Conservation (phyloP, 2,797 vertebrate genomes). For the Taeniopygia guttata region DNA sequence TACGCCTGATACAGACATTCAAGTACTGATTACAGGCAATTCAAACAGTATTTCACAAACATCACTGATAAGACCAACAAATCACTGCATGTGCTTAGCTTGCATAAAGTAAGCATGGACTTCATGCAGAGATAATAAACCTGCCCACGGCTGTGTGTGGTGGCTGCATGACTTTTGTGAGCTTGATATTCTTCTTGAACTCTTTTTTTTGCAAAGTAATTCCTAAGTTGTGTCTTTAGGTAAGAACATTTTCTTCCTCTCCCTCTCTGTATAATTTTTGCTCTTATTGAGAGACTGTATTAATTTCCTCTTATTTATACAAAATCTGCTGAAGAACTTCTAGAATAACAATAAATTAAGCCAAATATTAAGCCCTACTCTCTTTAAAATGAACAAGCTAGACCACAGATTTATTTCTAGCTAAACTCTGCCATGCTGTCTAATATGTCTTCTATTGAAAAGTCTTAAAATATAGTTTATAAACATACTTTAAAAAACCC, state of each 20-base stretch:
- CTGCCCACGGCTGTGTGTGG: fast-evolving
- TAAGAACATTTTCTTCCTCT: background rate
- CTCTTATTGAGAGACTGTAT: background rate
- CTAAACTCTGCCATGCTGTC: background rate
- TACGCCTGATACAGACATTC: fast-evolving
- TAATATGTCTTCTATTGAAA: background rate
- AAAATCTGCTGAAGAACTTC: background rate
- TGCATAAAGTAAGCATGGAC: background rate
- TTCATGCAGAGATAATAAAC: background rate
- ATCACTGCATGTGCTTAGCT: background rate
- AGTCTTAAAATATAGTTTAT: background rate
- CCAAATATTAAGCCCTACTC: background rate
- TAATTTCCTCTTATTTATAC: background rate
- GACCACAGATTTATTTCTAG: background rate
- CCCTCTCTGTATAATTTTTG: background rate
- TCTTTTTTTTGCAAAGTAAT: background rate
- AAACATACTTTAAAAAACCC: background rate
- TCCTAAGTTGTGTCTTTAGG: background rate
- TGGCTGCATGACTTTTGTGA: background rate
- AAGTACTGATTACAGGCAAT: background rate
- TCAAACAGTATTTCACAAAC: background rate
- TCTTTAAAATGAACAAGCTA: background rate
- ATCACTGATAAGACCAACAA: background rate
- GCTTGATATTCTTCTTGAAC: background rate
- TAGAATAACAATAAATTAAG: background rate